These are phyloP conservation scores for Hydrozoanthus tunicans DNA, from an alignment of 64 coral and sea anemone species.

Conservation along the genomic window DNA sequence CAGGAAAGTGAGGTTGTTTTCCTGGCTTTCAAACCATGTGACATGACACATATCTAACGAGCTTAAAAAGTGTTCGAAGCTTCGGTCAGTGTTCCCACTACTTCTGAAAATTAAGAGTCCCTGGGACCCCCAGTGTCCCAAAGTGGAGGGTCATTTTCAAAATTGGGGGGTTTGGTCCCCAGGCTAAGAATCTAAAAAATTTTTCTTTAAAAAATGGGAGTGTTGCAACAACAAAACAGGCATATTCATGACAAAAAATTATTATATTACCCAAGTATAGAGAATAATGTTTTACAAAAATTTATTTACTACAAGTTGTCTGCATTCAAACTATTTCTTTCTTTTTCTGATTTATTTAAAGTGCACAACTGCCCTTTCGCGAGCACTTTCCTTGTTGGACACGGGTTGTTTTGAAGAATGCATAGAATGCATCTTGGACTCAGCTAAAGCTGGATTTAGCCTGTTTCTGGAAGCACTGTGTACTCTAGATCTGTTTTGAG, in stretches of 20 bases:
- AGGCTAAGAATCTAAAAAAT: neutral
- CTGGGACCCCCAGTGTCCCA: too few species aligned
- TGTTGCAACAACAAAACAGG: constrained; percentile 46
- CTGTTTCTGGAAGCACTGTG: constrained; percentile 40
- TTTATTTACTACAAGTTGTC: constrained; percentile 37
- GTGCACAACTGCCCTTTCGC: constrained; percentile 57
- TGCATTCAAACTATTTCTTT: constrained; percentile 53
- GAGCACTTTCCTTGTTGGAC: constrained; percentile 60
- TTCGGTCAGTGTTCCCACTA: too few species aligned
- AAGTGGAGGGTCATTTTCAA: too few species aligned
- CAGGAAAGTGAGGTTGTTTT: too few species aligned
- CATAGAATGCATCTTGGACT: constrained; percentile 60
- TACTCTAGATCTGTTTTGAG: constrained; percentile 16
- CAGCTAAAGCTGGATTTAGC: constrained; percentile 39
- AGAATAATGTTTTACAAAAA: constrained; percentile 54
- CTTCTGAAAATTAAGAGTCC: too few species aligned
- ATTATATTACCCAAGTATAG: constrained; percentile 43
- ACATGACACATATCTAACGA: too few species aligned
- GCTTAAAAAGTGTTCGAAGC: too few species aligned
- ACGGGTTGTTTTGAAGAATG: constrained; percentile 57
- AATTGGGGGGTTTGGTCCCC: too few species aligned
- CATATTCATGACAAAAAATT: constrained; percentile 42
- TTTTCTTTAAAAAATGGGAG: constrained; percentile 45
- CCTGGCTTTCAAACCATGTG: too few species aligned
- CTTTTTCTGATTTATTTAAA: constrained; percentile 60